A percentile compares a stretch with the other conserved stretches of the same genome.
These are phyloP conservation scores for Melanchra persicariae DNA, from an alignment of 2,888 invertebrate species.

Conservation along the genomic window DNA sequence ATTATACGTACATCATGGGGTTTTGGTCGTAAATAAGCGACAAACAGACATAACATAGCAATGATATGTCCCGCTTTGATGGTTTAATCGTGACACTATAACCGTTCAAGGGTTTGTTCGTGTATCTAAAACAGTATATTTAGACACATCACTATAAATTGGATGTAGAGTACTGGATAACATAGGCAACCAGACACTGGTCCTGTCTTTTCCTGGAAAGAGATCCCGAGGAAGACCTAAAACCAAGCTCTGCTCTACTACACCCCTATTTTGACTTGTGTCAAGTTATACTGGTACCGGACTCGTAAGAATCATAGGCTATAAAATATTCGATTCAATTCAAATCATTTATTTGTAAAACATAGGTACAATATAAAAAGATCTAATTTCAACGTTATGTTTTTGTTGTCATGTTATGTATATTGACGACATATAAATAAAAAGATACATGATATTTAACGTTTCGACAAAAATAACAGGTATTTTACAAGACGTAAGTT, in stretches of 20 bases:
- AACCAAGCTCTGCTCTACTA: no score
- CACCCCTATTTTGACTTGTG: background rate
- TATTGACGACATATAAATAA: conserved; percentile 7
- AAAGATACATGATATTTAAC: conserved; percentile 1
- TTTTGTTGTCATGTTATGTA: no score
- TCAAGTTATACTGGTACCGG: background rate
- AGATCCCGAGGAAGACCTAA: background rate
- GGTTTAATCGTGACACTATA: conserved; percentile 56
- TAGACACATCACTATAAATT: background rate
- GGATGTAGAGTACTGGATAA: background rate
- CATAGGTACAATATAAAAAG: no score
- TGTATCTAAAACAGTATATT: background rate
- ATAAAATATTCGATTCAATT: no score
- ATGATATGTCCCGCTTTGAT: conserved; percentile 47
- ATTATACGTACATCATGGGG: conserved; percentile 48
- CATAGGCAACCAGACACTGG: no score
- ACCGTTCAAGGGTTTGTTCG: conserved; percentile 16
- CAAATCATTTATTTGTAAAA: no score
- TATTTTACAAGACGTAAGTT: conserved; percentile 45
- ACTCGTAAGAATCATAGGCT: background rate
- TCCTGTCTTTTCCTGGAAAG: background rate
- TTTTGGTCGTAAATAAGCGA: conserved; percentile 51
- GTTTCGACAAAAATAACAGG: conserved; percentile 43
- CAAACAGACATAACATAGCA: conserved; percentile 33
- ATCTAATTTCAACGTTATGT: no score